phyloP scores from a whole-genome alignment of 2,888 invertebrate species.

The Cacoxenus indagator region DNA sequence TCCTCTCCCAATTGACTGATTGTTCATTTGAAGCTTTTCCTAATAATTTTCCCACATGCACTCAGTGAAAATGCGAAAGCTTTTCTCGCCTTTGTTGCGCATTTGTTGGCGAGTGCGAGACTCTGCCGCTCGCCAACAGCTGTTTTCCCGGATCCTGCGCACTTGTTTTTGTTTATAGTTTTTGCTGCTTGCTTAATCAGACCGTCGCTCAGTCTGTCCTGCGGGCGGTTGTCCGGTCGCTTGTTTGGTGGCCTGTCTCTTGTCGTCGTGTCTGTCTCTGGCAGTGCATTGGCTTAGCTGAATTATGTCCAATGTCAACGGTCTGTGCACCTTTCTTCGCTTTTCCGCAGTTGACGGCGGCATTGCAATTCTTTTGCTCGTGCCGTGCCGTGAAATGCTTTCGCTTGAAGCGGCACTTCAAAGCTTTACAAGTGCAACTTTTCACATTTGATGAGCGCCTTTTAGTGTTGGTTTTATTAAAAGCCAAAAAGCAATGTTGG shows the following conservation, averaged over 20 bases:
- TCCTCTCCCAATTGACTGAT: conserved; percentile 50
- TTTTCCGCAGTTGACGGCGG: not conserved
- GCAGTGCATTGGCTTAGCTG: not conserved
- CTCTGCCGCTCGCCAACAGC: no score
- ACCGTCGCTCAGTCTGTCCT: conserved; percentile 14
- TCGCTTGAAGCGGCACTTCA: not conserved
- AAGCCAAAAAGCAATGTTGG: not conserved
- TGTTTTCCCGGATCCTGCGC: conserved; percentile 55
- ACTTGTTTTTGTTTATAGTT: conserved; percentile 56
- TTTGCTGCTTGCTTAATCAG: conserved; percentile 22
- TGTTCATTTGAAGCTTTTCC: conserved; percentile 55
- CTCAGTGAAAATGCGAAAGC: conserved; percentile 24
- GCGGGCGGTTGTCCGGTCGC: conserved; percentile 31
- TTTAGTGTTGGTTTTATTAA: not conserved
- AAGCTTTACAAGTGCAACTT: conserved; percentile 22
- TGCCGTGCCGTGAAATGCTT: conserved; percentile 13
- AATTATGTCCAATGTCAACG: conserved; percentile 15
- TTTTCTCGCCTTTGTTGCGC: no score
- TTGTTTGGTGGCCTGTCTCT: conserved; percentile 9
- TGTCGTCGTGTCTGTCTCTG: not conserved
- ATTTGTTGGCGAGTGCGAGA: not conserved
- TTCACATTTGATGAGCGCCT: conserved; percentile 10
- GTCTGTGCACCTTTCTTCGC: not conserved
- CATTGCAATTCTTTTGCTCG: not conserved
- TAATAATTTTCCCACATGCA: conserved; percentile 1